Percentiles rank a stretch among this genome's conserved stretches.
Evolutionary conservation across 1,140 invertebrate species (phyloP).

Genomic region (Drosophila paulistorum): DNA sequence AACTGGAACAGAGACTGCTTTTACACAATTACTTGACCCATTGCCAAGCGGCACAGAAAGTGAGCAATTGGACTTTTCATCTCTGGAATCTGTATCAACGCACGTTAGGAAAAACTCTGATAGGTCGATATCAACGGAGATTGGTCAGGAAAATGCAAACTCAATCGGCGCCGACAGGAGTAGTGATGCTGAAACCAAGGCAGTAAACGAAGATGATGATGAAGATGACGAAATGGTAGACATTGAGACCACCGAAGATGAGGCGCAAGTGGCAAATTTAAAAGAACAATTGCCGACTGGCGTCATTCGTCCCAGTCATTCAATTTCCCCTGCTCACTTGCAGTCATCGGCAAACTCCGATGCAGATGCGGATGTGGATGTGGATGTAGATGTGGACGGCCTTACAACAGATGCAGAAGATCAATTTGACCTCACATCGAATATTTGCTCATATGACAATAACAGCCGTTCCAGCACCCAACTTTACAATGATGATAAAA

Average conservation of each 20-base stretch:
- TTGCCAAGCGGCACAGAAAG: constrained; percentile 25
- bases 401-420: constrained; percentile 59
- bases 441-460: constrained; percentile 39
- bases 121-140: constrained; percentile 10
- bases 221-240: constrained; percentile 86
- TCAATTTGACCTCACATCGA: constrained; percentile 47
- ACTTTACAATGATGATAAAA: constrained; percentile 24
- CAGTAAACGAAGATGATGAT: constrained; percentile 83
- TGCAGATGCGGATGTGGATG: constrained; percentile 56
- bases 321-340: neutral
- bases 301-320: neutral
- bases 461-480: constrained; percentile 36
- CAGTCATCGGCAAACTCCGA: constrained; percentile 29
- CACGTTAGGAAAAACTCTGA: constrained; percentile 9
- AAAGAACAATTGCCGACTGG: neutral
- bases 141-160: neutral
- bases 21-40: constrained; percentile 35
- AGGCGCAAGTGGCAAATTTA: constrained; percentile 36
- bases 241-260: constrained; percentile 86
- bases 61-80: constrained; percentile 14
- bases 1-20: constrained; percentile 13
- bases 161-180: neutral
- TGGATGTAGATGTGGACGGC: constrained; percentile 59
- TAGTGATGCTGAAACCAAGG: neutral
- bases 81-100: neutral